A percentile compares a stretch with the other conserved stretches of the same genome.
phyloP scores from a whole-genome alignment of 2,113 vertebrate species.

The Syngnathus typhle region DNA sequence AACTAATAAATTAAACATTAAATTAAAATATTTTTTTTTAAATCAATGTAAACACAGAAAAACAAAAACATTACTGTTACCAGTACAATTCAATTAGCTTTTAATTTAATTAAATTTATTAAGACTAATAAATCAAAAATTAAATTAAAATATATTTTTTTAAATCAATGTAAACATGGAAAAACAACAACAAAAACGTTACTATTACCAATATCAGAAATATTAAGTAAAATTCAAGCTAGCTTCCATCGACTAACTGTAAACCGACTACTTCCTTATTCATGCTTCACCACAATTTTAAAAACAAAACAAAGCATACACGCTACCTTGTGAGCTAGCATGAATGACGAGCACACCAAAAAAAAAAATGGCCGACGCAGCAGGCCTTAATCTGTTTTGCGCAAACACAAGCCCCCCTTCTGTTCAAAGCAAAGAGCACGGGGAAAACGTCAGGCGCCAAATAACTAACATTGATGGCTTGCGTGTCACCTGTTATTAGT shows the following conservation, averaged over 20 bases:
- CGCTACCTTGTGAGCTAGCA: neutral
- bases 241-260: too few relatives aligned
- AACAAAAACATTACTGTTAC: too few relatives aligned
- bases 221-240: neutral
- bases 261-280: neutral
- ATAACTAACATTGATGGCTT: constrained; percentile 6
- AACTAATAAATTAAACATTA: too few relatives aligned
- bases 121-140: too few relatives aligned
- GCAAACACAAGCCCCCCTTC: neutral
- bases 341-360: neutral
- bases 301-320: neutral
- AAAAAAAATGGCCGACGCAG: neutral
- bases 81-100: too few relatives aligned
- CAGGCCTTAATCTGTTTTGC: neutral
- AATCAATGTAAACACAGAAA: too few relatives aligned
- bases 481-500: constrained; percentile 42
- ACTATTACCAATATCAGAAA: neutral
- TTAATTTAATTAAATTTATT: too few relatives aligned
- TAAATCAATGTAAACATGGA: too few relatives aligned
- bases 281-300: neutral
- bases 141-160: too few relatives aligned
- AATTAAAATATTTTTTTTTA: too few relatives aligned
- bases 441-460: constrained; percentile 14
- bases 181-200: too few relatives aligned
- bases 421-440: constrained; percentile 5